Percentiles rank a stretch among this genome's conserved stretches.
Evolutionary conservation across 2,888 invertebrate species (phyloP).

Genomic region (Sminthurinus aureus): DNA sequence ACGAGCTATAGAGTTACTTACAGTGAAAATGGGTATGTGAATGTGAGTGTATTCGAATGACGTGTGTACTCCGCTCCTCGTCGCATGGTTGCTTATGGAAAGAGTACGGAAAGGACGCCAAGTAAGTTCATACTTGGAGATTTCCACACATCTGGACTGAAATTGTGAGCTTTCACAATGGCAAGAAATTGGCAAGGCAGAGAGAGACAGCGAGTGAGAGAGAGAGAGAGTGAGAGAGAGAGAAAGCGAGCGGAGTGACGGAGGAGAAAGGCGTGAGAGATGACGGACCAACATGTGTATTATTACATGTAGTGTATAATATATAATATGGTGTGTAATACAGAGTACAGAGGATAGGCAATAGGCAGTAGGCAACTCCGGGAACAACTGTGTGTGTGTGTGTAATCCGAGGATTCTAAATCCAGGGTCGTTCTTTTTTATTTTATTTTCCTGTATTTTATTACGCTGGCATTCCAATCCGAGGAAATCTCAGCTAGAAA

Average conservation of each 20-base stretch:
- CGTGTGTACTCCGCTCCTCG: background rate
- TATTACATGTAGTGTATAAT: background rate
- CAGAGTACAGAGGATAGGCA: background rate
- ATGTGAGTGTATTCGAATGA: background rate
- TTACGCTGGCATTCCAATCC: background rate
- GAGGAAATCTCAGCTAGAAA: background rate
- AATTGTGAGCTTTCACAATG: constrained; percentile 13
- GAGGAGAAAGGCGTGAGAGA: constrained; percentile 8
- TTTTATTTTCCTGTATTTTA: background rate
- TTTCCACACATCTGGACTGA: constrained; percentile 30
- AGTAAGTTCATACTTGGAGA: background rate
- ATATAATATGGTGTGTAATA: background rate
- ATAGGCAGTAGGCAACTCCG: background rate
- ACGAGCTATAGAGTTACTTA: no score
- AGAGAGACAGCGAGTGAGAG: background rate
- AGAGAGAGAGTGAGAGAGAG: background rate
- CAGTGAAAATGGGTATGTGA: background rate
- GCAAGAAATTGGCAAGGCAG: background rate
- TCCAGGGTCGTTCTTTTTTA: background rate
- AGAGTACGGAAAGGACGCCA: background rate
- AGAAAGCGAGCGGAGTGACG: background rate
- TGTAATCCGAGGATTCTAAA: background rate
- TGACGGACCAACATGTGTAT: background rate
- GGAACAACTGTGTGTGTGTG: background rate
- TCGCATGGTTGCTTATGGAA: background rate